Percentiles rank a stretch among this genome's conserved stretches.
Evolutionary conservation across 2,888 invertebrate species (phyloP).

Genomic region (Chrysolina oricalcia): DNA sequence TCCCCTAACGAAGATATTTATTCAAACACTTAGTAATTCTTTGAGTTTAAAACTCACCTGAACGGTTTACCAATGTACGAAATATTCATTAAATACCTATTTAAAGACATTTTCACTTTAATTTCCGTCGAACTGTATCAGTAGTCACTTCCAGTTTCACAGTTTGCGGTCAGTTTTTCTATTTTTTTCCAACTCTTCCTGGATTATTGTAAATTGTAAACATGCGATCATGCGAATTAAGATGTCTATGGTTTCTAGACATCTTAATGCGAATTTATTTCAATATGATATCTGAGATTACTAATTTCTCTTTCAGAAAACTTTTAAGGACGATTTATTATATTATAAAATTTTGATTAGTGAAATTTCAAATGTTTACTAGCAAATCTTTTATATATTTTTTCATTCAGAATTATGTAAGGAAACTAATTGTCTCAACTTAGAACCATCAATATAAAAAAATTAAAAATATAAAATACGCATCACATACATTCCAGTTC

Average conservation of each 20-base stretch:
- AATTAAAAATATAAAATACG: background rate
- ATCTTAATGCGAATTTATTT: no score
- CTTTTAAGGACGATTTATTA: no score
- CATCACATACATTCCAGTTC: slow-evolving; percentile 32
- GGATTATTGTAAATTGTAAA: background rate
- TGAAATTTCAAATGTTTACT: no score
- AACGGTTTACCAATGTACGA: slow-evolving; percentile 87
- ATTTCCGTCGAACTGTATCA: background rate
- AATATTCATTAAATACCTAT: slow-evolving; percentile 81
- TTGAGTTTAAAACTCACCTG: slow-evolving; percentile 73
- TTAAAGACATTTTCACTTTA: slow-evolving; percentile 43
- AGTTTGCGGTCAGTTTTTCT: background rate
- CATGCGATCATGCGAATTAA: no score
- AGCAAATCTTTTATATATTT: no score
- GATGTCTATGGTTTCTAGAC: no score
- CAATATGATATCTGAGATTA: no score
- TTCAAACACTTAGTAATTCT: slow-evolving; percentile 25
- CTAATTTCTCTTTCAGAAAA: no score
- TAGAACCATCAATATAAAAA: no score
- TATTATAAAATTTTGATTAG: no score
- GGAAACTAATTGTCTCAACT: no score
- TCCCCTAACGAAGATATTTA: slow-evolving; percentile 74
- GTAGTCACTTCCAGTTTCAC: slow-evolving; percentile 2
- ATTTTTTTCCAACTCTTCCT: background rate
- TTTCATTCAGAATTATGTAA: no score